Conservation (phyloP, 2,113 vertebrate species). For the Suricata suricatta region DNA sequence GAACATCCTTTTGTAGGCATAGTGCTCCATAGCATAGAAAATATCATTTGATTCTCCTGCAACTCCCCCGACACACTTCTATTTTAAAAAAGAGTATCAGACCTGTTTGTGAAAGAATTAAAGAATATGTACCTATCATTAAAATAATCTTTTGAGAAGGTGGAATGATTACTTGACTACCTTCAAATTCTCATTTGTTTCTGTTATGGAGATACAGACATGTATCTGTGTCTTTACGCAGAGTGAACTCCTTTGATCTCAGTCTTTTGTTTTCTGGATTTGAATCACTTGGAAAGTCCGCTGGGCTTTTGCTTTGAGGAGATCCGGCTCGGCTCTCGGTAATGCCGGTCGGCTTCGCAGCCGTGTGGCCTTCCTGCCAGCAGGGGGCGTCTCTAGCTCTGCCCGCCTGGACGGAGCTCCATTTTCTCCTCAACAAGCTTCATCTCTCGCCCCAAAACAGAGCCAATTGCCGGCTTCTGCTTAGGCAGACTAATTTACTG, state of each 20-base stretch:
- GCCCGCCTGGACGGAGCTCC: neutral
- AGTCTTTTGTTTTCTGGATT: constrained; percentile 50
- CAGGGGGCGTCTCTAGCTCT: neutral
- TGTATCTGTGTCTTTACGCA: neutral
- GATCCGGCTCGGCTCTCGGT: neutral
- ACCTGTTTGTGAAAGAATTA: neutral
- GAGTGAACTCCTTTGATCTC: constrained; percentile 5
- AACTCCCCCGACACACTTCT: neutral
- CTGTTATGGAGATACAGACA: neutral
- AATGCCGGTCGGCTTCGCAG: neutral
- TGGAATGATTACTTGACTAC: neutral
- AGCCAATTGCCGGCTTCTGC: constrained; percentile 55
- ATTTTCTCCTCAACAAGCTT: neutral
- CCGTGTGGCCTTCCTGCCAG: neutral
- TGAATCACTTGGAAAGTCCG: neutral
- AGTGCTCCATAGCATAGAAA: neutral
- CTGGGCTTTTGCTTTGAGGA: neutral
- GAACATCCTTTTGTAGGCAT: neutral
- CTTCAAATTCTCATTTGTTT: constrained; percentile 41
- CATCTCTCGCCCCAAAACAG: neutral
- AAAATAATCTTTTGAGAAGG: constrained; percentile 23
- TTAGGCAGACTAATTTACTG: constrained; percentile 43
- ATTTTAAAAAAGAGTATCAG: neutral
- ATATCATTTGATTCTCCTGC: neutral
- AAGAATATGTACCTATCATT: neutral